These are phyloP conservation scores for Epinephelus moara DNA, from an alignment of 2,113 vertebrate genomes.

Conservation along the genomic window DNA sequence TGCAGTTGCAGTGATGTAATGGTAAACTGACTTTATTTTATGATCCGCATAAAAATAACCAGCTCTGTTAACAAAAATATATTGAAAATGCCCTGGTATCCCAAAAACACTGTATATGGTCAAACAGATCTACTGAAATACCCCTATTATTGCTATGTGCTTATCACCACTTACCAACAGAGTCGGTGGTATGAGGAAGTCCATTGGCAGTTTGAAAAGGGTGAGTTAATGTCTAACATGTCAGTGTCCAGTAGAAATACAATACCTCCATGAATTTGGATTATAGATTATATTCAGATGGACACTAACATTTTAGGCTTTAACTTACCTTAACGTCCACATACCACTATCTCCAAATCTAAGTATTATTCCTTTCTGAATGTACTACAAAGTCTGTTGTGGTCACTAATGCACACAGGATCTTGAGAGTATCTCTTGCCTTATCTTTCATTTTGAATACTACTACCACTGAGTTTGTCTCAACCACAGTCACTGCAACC, in stretches of 20 bases:
- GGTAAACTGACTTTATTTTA: not conserved
- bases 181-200: not conserved
- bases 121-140: not conserved
- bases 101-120: not conserved
- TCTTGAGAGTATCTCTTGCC: not conserved
- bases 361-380: not conserved
- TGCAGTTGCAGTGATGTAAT: not conserved
- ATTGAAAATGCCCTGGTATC: not conserved
- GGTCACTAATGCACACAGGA: not conserved
- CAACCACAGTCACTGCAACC: not conserved
- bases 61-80: not conserved
- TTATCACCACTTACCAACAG: not conserved
- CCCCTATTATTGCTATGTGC: not conserved
- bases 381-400: not conserved
- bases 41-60: not conserved
- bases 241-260: not conserved
- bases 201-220: not conserved
- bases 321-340: no score
- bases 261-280: not conserved
- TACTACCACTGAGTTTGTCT: not conserved
- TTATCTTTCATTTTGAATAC: not conserved
- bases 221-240: not conserved
- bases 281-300: not conserved
- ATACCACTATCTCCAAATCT: no score
- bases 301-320: no score